Base-by-base conservation (phyloP, 2,797 vertebrate species). In the Remorina albescens region DNA sequence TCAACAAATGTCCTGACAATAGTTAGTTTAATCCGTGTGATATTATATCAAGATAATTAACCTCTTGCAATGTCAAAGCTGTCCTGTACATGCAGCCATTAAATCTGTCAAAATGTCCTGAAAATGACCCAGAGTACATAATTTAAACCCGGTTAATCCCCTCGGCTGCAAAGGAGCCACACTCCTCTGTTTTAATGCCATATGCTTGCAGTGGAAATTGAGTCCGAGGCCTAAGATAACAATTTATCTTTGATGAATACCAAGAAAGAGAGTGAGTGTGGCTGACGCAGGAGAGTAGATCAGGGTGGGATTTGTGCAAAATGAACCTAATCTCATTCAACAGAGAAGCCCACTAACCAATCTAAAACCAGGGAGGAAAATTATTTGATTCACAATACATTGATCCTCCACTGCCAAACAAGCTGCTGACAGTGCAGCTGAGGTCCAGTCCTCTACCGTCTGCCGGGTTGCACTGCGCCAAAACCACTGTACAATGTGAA, bases 381-480 rank as follows among this genome's bases (percentile, higher is more conserved):
- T 67, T 13, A 67, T 61, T 76, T 65, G 59, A 69, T 83, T 80
- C 62, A 74, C 51, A 74, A 83, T 75, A 79, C 67, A 80, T 80
- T 0, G 39, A 83, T 71, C 76, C 65, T 63, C 53, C 15, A 21
- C 67, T 44, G 71, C 64, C 61, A 83, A 85, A 71, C 68, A 74
- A 84, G 69, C 71, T 86, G 89, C 87, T 90, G 81, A 91, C 83
- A 46, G 61, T 72, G 84, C 85, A 87, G 79, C 84, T 69, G 74
- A 80, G 78, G 80, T 79, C 53, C 68, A 1, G 60, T 79, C 47
- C 32, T 82, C 63, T 68, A 54, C 82, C 1, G 44, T 73, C 71
- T 83, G 76, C 49, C 74, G 76, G 74, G 56, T 71, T 68, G n/a
- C 28, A 59, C 70, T 80, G 81, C 13, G 18, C 47, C 79, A 86